A percentile compares a stretch with the other conserved stretches of the same genome.
Conservation (phyloP, 2,888 invertebrate genomes). For the Callyntrura sp. region DNA sequence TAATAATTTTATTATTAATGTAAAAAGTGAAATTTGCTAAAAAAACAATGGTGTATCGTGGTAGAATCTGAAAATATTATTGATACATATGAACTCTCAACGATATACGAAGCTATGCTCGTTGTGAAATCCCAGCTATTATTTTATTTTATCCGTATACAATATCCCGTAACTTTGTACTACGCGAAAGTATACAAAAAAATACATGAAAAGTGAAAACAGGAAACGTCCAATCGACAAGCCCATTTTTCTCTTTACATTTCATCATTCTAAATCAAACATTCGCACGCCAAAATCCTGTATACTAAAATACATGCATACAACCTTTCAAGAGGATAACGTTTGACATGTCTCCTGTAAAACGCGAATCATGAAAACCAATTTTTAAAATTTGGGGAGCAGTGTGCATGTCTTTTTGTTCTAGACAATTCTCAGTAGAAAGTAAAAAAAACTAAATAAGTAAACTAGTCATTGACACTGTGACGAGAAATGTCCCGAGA, state of each 20-base stretch:
- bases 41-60: conserved; percentile 11
- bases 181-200: neutral
- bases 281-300: no score
- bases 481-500: neutral
- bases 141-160: no score
- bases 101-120: no score
- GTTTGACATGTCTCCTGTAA: neutral
- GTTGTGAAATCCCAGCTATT: no score
- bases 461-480: neutral
- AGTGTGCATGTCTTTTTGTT: no score
- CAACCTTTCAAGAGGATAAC: neutral
- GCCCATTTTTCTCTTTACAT: neutral
- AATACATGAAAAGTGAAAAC: conserved; percentile 41
- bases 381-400: no score
- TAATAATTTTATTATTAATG: neutral
- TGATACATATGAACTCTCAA: neutral
- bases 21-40: neutral
- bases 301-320: no score
- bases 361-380: no score
- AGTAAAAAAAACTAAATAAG: no score
- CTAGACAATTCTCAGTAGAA: no score
- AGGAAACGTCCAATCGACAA: conserved; percentile 41
- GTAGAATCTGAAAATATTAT: neutral
- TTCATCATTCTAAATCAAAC: neutral
- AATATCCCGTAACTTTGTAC: neutral